A percentile compares a stretch with the other conserved stretches of the same genome.
phyloP scores from a whole-genome alignment of 2,888 invertebrate species.

The Spodoptera exigua region DNA sequence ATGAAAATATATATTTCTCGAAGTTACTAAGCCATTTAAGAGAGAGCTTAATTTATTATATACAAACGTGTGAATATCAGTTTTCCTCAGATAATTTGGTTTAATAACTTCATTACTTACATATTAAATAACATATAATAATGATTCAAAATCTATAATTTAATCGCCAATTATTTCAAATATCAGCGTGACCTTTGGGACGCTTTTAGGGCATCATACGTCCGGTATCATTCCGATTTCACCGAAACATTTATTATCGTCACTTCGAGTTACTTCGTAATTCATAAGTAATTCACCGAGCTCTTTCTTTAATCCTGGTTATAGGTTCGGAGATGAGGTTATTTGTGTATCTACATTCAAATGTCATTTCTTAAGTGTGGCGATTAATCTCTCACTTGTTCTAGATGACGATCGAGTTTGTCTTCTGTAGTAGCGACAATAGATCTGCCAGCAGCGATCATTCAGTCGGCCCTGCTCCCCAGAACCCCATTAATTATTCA shows the following conservation, averaged over 20 bases:
- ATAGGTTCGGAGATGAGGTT: neutral
- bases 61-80: constrained; percentile 17
- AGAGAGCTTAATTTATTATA: constrained; percentile 15
- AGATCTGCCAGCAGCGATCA: constrained; percentile 43
- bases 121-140: constrained; percentile 34
- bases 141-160: constrained; percentile 44
- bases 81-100: constrained; percentile 26
- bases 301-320: constrained; percentile 11
- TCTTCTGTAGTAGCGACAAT: constrained; percentile 38
- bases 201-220: constrained; percentile 20
- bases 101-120: constrained; percentile 37
- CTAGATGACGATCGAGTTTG: constrained; percentile 32
- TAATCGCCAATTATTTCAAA: constrained; percentile 45
- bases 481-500: constrained; percentile 78
- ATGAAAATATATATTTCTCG: constrained; percentile 7
- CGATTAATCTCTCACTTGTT: constrained; percentile 19
- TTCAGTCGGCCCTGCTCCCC: constrained; percentile 37
- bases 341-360: constrained; percentile 10
- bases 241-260: constrained; percentile 13
- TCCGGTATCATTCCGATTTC: constrained; percentile 23
- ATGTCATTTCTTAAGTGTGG: constrained; percentile 1
- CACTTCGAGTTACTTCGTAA: constrained; percentile 1
- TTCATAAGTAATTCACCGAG: constrained; percentile 4
- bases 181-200: constrained; percentile 46
- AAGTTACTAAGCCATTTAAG: neutral